These are phyloP conservation scores for Zygothrica quintamaculata DNA, from an alignment of 2,888 invertebrate genomes.

Conservation along the genomic window DNA sequence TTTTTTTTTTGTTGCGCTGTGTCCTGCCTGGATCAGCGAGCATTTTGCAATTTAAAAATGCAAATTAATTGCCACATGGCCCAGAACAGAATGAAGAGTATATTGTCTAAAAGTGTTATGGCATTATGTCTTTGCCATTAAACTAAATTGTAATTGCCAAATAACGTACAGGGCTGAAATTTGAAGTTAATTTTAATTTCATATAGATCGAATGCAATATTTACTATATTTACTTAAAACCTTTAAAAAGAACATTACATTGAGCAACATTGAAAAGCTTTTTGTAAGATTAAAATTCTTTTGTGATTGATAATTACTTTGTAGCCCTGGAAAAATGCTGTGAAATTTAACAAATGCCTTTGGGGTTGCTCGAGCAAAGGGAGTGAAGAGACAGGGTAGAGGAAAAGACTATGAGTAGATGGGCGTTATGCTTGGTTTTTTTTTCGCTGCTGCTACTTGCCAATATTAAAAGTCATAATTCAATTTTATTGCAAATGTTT, in stretches of 20 bases:
- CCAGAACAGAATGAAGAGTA: conserved; percentile 47
- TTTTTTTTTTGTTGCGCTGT: too few species aligned
- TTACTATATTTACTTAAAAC: too few species aligned
- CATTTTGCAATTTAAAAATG: conserved; percentile 82
- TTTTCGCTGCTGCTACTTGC: too few species aligned
- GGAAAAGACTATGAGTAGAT: conserved; percentile 1
- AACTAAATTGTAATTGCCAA: conserved; percentile 77
- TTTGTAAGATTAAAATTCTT: too few species aligned
- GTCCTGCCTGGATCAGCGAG: conserved; percentile 26
- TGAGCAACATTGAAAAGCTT: too few species aligned
- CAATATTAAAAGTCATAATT: conserved; percentile 82
- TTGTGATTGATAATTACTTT: conserved; percentile 17
- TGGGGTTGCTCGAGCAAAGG: conserved; percentile 16
- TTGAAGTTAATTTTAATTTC: too few species aligned
- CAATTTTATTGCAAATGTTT: conserved; percentile 83
- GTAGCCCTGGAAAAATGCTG: conserved; percentile 36
- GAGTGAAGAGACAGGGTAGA: not conserved
- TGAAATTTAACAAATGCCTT: conserved; percentile 42
- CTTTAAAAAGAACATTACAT: too few species aligned
- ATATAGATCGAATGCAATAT: too few species aligned
- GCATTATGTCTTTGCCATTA: conserved; percentile 67
- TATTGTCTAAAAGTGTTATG: conserved; percentile 59
- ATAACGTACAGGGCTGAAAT: not conserved
- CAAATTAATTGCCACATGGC: conserved; percentile 83
- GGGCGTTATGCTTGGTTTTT: conserved; percentile 9